These are phyloP conservation scores for Bovichtus variegatus DNA, from an alignment of 2,797 vertebrate genomes.

Conservation along the genomic window DNA sequence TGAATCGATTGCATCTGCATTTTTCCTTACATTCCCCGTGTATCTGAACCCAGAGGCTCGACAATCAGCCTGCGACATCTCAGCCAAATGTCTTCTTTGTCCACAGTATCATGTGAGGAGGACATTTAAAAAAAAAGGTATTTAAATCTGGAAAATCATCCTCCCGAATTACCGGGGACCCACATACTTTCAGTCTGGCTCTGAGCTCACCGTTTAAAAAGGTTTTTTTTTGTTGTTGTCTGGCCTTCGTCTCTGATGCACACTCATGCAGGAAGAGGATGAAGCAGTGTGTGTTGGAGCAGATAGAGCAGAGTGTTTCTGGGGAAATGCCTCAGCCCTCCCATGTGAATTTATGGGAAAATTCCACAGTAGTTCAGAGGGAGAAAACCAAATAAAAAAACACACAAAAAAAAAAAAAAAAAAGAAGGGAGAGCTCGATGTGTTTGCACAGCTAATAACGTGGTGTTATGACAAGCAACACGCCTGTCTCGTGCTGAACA, in stretches of 20 bases:
- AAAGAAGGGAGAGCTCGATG: background rate
- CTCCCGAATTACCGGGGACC: constrained; percentile 19
- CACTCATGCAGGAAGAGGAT: constrained; percentile 53
- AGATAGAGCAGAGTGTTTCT: constrained; percentile 50
- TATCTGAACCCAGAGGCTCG: background rate
- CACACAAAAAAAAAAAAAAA: background rate
- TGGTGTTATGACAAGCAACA: constrained; percentile 60
- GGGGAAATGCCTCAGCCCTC: constrained; percentile 65
- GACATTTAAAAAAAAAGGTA: too few relatives aligned
- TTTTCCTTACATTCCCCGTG: constrained; percentile 8
- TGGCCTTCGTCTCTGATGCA: constrained; percentile 33
- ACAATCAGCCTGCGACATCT: background rate
- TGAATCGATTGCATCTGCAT: too few relatives aligned
- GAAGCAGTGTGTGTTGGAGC: constrained; percentile 32
- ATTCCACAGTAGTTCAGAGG: constrained; percentile 56
- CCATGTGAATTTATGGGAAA: constrained; percentile 58
- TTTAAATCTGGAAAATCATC: constrained; percentile 22
- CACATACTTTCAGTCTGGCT: background rate
- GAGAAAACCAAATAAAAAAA: constrained; percentile 35
- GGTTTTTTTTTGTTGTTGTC: constrained; percentile 35
- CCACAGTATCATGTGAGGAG: constrained; percentile 8
- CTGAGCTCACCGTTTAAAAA: constrained; percentile 58
- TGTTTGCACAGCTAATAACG: constrained; percentile 60
- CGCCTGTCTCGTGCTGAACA: background rate
- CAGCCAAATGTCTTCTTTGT: constrained; percentile 24